These are phyloP conservation scores for Pterocles gutturalis DNA, from an alignment of 2,113 vertebrate species.

Conservation along the genomic window DNA sequence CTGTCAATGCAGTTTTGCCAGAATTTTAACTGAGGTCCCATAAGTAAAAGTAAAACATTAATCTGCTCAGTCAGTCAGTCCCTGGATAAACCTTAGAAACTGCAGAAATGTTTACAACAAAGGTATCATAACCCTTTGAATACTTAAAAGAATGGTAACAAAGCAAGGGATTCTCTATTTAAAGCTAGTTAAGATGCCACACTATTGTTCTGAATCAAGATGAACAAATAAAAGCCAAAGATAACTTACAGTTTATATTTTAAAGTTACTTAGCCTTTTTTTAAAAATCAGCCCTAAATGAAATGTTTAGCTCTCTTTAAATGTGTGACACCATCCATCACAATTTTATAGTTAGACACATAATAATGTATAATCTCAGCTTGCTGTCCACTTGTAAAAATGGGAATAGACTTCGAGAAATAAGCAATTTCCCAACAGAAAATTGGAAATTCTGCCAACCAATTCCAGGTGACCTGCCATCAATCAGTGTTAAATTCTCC, in stretches of 20 bases:
- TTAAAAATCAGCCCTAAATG: conserved; percentile 73
- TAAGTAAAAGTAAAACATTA: conserved; percentile 48
- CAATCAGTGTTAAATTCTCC: conserved; percentile 88
- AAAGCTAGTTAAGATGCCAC: conserved; percentile 25
- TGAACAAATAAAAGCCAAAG: conserved; percentile 25
- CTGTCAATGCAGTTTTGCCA: conserved; percentile 55
- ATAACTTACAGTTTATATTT: conserved; percentile 62
- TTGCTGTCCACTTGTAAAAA: conserved; percentile 87
- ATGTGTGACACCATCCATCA: conserved; percentile 84
- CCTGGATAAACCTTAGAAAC: conserved; percentile 25
- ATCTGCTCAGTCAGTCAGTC: conserved; percentile 33
- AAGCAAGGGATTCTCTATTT: conserved; percentile 34
- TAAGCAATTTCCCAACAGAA: conserved; percentile 90
- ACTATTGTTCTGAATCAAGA: background rate
- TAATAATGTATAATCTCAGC: conserved; percentile 88
- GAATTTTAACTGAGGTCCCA: conserved; percentile 34
- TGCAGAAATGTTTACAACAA: conserved; percentile 59
- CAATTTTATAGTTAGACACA: conserved; percentile 87
- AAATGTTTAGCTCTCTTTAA: conserved; percentile 84
- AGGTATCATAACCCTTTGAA: conserved; percentile 38
- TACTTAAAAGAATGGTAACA: conserved; percentile 40
- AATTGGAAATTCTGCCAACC: conserved; percentile 89
- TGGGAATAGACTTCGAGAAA: conserved; percentile 86
- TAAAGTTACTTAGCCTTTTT: conserved; percentile 74
- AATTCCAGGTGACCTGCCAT: conserved; percentile 87